Evolutionary conservation across 2,797 vertebrate species (phyloP), one percentile per base, ranked within the genome.

Genomic region (Naso thynnoides): DNA sequence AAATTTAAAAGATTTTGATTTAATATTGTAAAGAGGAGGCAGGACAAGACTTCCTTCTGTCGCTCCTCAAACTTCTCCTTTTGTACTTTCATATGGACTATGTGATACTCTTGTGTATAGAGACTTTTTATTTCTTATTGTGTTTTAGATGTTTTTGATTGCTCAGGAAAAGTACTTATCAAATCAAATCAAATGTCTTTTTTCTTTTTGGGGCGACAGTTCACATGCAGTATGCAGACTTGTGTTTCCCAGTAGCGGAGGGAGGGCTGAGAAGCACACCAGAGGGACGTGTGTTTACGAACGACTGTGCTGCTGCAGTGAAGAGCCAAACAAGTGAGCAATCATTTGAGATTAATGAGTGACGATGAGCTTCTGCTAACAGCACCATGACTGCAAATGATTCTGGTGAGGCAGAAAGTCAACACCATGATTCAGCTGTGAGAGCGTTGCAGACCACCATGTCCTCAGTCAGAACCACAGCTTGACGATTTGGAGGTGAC

Each of bases 311-410:
- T 16, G 38, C 2, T 3, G 8, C n/a, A 16, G 56, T 23, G 47
- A 71, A 45, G 36, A 68, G 70, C 71, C 27, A 18, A 39, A 54
- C 49, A 27, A 60, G 49, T 14, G 55, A 70, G 58, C 74, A 29
- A 50, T 50, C 67, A 52, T 70, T 65, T 66, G 72, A 71, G 58
- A 73, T 67, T 72, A 75, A 84, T 74, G 72, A 73, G 58, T 7
- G 36, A 54, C 14, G 61, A 69, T 71, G 69, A 74, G 33, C 56
- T 79, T 29, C n/a, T 42, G 70, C 41, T 59, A 58, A 75, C 38
- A 26, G 49, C 3, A 5, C 55, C 31, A 29, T 6, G 39, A 39
- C 38, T 3, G 26, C 50, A 52, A 76, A 62, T 65, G 24, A 54
- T 58, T 66, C 60, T 23, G 19, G 36, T 61, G 50, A 71, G 45